A percentile compares a stretch with the other conserved stretches of the same genome.
phyloP scores from a whole-genome alignment of 30 jellyfish, hydroid and myxozoan species.

The Hydractinia symbiolongicarpus region DNA sequence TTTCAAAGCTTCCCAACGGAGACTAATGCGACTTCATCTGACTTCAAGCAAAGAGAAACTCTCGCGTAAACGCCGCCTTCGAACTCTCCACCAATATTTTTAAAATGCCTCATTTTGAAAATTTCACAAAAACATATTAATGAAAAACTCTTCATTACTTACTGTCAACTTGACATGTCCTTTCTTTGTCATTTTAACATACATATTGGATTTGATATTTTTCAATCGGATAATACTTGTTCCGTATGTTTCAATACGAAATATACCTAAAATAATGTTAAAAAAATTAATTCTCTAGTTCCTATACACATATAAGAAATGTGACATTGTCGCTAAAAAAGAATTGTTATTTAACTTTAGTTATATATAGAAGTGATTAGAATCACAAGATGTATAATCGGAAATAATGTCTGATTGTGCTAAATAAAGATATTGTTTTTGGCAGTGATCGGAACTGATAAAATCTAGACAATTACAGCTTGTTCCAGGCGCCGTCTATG shows the following conservation, averaged over 20 bases:
- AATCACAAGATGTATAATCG: too few relatives aligned
- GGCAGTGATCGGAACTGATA: too few relatives aligned
- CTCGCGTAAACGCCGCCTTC: too few relatives aligned
- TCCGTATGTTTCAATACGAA: slow-evolving; percentile 26
- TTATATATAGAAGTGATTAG: too few relatives aligned
- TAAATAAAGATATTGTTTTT: too few relatives aligned
- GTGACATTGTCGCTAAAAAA: too few relatives aligned
- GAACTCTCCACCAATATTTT: too few relatives aligned
- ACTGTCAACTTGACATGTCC: slow-evolving; percentile 17
- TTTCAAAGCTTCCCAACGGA: background rate
- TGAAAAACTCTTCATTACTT: background rate
- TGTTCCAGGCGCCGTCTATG: too few relatives aligned
- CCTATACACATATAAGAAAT: too few relatives aligned
- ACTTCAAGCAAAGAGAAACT: background rate
- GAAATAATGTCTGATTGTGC: too few relatives aligned
- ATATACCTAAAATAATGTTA: background rate
- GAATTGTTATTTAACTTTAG: too few relatives aligned
- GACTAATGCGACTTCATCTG: background rate
- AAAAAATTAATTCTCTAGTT: background rate
- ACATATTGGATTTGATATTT: slow-evolving; percentile 4
- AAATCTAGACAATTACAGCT: too few relatives aligned
- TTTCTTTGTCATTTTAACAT: slow-evolving; percentile 7
- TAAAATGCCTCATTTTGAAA: background rate
- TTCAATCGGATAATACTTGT: slow-evolving; percentile 4
- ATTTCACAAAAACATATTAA: background rate